A percentile compares a stretch with the other conserved stretches of the same genome.
Conservation (phyloP, 2,888 invertebrate genomes). For the Theodoxus fluviatilis region DNA sequence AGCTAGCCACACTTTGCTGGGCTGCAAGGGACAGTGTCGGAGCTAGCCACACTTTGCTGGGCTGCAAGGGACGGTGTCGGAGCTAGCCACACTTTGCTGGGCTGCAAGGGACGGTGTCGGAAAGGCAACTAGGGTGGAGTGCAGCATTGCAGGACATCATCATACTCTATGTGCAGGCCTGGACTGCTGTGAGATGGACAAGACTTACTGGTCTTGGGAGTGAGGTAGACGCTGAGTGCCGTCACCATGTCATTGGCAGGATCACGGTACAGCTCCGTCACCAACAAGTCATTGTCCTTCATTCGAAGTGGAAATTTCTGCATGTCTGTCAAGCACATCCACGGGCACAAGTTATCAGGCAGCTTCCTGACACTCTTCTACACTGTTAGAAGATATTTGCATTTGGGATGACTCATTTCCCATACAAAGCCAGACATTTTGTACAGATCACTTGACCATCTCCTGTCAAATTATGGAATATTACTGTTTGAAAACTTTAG, state of each 20-base stretch:
- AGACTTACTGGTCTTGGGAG: constrained; percentile 93
- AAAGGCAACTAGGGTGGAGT: no score
- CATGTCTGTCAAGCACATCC: constrained; percentile 78
- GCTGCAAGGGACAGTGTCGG: no score
- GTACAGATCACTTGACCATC: not conserved
- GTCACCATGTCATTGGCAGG: constrained; percentile 95
- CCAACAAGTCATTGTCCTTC: constrained; percentile 98
- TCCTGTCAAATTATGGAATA: not conserved
- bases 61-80: no score
- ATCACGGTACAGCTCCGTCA: constrained; percentile 92
- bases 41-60: no score
- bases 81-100: no score
- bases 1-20: no score
- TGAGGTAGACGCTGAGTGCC: constrained; percentile 95
- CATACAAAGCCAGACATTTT: not conserved
- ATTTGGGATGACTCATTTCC: no score
- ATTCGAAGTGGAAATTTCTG: constrained; percentile 97
- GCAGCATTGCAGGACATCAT: no score
- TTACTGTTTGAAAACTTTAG: no score
- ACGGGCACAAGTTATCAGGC: not conserved
- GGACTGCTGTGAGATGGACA: not conserved
- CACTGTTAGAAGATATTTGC: no score
- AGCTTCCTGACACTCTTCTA: not conserved
- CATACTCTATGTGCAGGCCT: no score
- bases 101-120: no score